phyloP scores from a whole-genome alignment of 2,888 invertebrate species.

The Acanthoscelides obtectus region DNA sequence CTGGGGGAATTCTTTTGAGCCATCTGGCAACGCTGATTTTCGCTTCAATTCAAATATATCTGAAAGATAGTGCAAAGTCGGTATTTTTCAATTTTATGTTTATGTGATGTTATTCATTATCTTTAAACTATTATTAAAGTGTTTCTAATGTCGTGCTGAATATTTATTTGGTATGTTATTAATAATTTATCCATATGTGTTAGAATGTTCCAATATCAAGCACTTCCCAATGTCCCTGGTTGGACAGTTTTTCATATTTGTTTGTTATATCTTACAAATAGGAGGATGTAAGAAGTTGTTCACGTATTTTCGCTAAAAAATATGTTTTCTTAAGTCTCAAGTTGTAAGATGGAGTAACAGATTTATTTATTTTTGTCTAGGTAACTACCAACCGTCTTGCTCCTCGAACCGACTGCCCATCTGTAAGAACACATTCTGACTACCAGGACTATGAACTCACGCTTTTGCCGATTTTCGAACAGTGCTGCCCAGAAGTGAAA shows the following conservation, averaged over 20 bases:
- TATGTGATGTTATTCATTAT: too few relatives aligned
- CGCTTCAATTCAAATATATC: too few relatives aligned
- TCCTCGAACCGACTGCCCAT: slow-evolving; percentile 51
- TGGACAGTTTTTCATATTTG: slow-evolving; percentile 13
- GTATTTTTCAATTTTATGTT: too few relatives aligned
- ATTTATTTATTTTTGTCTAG: slow-evolving; percentile 23
- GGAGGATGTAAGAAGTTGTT: neutral
- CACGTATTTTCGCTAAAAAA: neutral
- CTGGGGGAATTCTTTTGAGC: too few relatives aligned
- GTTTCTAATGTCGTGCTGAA: too few relatives aligned
- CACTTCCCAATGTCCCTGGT: too few relatives aligned
- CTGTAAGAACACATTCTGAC: slow-evolving; percentile 44
- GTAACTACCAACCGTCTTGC: slow-evolving; percentile 48
- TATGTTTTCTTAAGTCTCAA: slow-evolving; percentile 46
- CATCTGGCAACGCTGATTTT: too few relatives aligned
- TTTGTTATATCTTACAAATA: neutral
- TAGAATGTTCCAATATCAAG: too few relatives aligned
- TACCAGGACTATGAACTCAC: slow-evolving; percentile 55
- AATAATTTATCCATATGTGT: too few relatives aligned
- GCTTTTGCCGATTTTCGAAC: slow-evolving; percentile 50
- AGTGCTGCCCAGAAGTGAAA: slow-evolving; percentile 60
- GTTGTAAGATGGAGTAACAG: neutral
- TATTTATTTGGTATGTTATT: too few relatives aligned
- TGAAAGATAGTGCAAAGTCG: too few relatives aligned
- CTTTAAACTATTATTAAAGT: too few relatives aligned